phyloP scores from a whole-genome alignment of 2,113 vertebrate species.

The Narcine bancroftii region DNA sequence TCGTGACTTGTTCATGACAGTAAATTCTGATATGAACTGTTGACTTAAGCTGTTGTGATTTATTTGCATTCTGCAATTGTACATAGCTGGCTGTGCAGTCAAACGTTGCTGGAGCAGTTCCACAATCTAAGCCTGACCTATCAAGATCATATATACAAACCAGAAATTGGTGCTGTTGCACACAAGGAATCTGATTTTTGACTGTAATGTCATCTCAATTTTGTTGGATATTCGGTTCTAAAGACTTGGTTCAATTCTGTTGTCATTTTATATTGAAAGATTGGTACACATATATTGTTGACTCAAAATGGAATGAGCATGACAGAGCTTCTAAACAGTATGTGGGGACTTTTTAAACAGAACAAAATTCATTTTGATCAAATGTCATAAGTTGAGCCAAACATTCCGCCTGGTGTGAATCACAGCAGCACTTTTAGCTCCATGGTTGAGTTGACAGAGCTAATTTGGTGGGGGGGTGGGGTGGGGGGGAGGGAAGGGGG shows the following conservation, averaged over 20 bases:
- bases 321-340: conserved; percentile 23
- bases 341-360: conserved; percentile 22
- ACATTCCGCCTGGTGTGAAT: background rate
- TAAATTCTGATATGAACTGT: too few species aligned
- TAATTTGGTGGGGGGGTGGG: too few species aligned
- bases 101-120: background rate
- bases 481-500: background rate
- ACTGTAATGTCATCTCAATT: background rate
- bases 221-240: background rate
- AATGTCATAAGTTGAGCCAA: background rate
- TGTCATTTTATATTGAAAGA: background rate
- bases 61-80: background rate
- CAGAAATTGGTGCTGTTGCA: background rate
- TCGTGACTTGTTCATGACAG: too few species aligned
- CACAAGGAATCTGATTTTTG: background rate
- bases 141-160: background rate
- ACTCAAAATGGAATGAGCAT: background rate
- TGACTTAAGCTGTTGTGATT: background rate
- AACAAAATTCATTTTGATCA: conserved; percentile 25
- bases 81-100: background rate
- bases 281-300: background rate
- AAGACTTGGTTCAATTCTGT: background rate
- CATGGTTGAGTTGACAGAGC: background rate
- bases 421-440: background rate
- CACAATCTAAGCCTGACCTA: background rate